Conservation (phyloP, 2,113 vertebrate genomes). For the Eira barbara region DNA sequence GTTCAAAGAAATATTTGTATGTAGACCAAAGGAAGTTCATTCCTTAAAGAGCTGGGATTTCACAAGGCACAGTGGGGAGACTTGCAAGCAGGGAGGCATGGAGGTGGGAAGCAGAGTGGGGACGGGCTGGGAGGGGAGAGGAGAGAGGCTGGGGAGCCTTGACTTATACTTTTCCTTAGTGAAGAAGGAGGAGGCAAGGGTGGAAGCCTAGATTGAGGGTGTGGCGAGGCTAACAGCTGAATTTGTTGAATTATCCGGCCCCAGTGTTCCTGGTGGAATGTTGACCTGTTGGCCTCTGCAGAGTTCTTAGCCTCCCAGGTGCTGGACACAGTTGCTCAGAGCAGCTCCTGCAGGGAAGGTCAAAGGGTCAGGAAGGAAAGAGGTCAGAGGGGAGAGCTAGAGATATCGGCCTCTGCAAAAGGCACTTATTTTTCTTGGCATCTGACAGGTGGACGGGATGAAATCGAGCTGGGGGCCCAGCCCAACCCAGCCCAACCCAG, state of each 20-base stretch:
- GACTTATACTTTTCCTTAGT: background rate
- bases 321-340: conserved; percentile 40
- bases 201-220: background rate
- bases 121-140: background rate
- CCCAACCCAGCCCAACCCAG: background rate
- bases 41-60: background rate
- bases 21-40: background rate
- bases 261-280: conserved; percentile 16
- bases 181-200: background rate
- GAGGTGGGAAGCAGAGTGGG: background rate
- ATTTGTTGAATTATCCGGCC: background rate
- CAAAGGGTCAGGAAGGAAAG: conserved; percentile 22
- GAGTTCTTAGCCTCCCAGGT: conserved; percentile 14
- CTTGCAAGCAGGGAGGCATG: rapidly evolving
- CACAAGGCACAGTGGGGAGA: background rate
- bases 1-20: background rate
- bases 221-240: conserved; percentile 58
- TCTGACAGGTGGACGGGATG: conserved; percentile 45
- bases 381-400: conserved; percentile 31
- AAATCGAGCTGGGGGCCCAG: conserved; percentile 24
- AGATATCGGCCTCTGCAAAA: background rate
- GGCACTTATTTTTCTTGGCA: conserved; percentile 59
- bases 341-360: conserved; percentile 33
- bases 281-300: conserved; percentile 3
- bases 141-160: background rate